Evolutionary conservation across 2,888 invertebrate species (phyloP).

Genomic region (Autographa pulchrina): DNA sequence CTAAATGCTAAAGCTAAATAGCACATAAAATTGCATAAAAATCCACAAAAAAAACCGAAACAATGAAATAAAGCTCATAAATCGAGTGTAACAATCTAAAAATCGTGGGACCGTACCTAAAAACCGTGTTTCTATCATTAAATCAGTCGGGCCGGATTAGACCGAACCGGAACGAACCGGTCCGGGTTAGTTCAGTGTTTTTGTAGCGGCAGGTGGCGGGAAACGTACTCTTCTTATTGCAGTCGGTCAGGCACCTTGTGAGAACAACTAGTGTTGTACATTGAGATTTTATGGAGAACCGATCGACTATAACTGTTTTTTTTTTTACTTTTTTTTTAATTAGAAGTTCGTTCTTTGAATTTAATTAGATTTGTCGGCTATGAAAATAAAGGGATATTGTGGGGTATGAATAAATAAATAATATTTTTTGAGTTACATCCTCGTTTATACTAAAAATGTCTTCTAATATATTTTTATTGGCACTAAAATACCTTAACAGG

Average conservation of each 20-base stretch:
- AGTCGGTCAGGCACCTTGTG: constrained; percentile 80
- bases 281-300: constrained; percentile 62
- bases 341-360: constrained; percentile 38
- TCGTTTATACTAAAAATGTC: not conserved
- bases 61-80: constrained; percentile 23
- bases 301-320: constrained; percentile 53
- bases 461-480: not conserved
- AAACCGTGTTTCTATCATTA: constrained; percentile 77
- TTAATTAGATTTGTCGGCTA: constrained; percentile 35
- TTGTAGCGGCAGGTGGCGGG: constrained; percentile 86
- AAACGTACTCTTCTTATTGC: constrained; percentile 80
- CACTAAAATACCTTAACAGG: not conserved
- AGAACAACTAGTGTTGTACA: constrained; percentile 64
- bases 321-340: constrained; percentile 32
- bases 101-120: constrained; percentile 68
- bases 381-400: not conserved
- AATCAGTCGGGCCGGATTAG: constrained; percentile 73
- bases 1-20: not conserved
- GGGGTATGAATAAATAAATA: not conserved
- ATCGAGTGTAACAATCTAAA: constrained; percentile 52
- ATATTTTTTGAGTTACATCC: not conserved
- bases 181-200: constrained; percentile 72
- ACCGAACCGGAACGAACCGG: constrained; percentile 60
- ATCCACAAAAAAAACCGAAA: not conserved
- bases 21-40: not conserved